Percentiles rank a stretch among this genome's conserved stretches.
Conservation (phyloP, 2,888 invertebrate species). For the Rhagium mordax region DNA sequence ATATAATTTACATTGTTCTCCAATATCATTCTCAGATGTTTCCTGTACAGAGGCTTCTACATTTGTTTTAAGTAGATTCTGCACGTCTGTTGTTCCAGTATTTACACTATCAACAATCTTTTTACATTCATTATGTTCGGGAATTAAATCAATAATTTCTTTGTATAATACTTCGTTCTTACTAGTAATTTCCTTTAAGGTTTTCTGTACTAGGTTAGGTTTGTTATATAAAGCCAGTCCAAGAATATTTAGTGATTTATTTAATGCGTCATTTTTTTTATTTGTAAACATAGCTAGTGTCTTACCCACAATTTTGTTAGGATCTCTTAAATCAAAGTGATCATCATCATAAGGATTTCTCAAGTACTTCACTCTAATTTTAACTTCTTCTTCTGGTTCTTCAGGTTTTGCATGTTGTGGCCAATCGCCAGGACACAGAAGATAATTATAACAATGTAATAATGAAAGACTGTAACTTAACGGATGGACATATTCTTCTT, state of each 20-base stretch:
- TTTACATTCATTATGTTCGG: slow-evolving; percentile 61
- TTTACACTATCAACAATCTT: slow-evolving; percentile 52
- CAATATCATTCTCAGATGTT: slow-evolving; percentile 75
- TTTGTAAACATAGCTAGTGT: slow-evolving; percentile 78
- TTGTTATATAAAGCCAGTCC: slow-evolving; percentile 66
- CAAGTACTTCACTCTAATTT: slow-evolving; percentile 80
- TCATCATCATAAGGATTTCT: slow-evolving; percentile 90
- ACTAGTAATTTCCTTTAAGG: slow-evolving; percentile 63
- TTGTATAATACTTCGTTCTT: slow-evolving; percentile 63
- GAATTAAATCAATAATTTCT: slow-evolving; percentile 67
- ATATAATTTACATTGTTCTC: slow-evolving; percentile 74
- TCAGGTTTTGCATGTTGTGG: slow-evolving; percentile 63
- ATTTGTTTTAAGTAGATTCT: slow-evolving; percentile 69
- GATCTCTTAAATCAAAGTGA: slow-evolving; percentile 88
- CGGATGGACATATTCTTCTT: slow-evolving; percentile 87
- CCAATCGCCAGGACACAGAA: slow-evolving; percentile 73
- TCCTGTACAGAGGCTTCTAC: slow-evolving; percentile 71
- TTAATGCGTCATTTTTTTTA: slow-evolving; percentile 70
- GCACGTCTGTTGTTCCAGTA: slow-evolving; percentile 57
- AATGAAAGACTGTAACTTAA: slow-evolving; percentile 80
- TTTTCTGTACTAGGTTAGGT: slow-evolving; percentile 61
- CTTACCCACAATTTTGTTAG: slow-evolving; percentile 84
- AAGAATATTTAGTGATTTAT: slow-evolving; percentile 69
- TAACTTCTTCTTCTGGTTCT: slow-evolving; percentile 69
- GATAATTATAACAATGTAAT: slow-evolving; percentile 83